Base-by-base conservation (phyloP, 2,888 invertebrate species). In the Oxycera nigricornis region DNA sequence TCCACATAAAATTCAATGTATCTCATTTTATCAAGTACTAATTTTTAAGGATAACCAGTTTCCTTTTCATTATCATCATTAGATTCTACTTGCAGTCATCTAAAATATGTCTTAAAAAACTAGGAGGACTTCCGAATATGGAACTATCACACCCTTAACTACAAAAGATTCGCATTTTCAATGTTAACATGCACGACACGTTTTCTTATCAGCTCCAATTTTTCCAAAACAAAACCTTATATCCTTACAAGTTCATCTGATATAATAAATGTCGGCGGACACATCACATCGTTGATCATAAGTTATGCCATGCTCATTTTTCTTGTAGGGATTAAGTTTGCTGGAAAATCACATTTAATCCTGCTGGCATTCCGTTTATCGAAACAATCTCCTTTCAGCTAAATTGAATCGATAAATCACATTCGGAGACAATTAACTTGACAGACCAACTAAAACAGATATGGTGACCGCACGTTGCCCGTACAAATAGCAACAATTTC, bases 371-470 rank as follows among this genome's bases (percentile, higher is more conserved):
- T 3, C n/a, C 31, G 57, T 26, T n/a, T 11, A 39, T n/a, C 30
- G 35, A 17, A 61, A 61, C 31, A 61, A 61, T 61, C 61, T 31
- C 31, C 61, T 61, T 61, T 26, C 30, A 11, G 20, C 17, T 24
- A 65, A 65, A 65, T 65, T 65, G 65, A 65, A 65, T 65, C 74
- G 46, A 74, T 74, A 74, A 74, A 74, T 74, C 74, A 74, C 68
- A 68, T 74, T 68, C 68, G 28, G 20, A 17, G 68, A 68, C 74
- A 74, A 74, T 74, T 74, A 74, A 65, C 68, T 74, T 68, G 68
- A 74, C 74, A 74, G 74, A 68, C 74, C 65, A 39, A 41, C 65
- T 65, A 39, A 65, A 65, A 65, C 65, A 41, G 65, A 65, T 65
- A 65, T 65, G 41, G 65, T 65, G 41, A 65, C 65, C 30, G 41